A percentile compares a stretch with the other conserved stretches of the same genome.
Conservation (phyloP, 2,113 vertebrate genomes). For the Menura novaehollandiae region DNA sequence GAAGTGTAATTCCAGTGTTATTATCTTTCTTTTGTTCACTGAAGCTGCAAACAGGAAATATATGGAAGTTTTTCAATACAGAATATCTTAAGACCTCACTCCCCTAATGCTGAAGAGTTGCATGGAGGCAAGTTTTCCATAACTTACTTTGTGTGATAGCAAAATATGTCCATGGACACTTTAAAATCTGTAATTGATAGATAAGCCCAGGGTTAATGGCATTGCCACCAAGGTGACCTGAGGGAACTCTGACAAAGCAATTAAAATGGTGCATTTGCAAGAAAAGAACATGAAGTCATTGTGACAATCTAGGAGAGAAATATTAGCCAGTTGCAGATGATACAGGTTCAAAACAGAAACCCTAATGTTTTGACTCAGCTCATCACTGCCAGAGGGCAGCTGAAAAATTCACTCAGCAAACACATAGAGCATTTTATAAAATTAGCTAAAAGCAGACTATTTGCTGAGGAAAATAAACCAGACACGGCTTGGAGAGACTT, state of each 20-base stretch:
- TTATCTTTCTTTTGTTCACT: not conserved
- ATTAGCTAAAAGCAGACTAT: constrained; percentile 28
- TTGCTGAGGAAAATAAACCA: constrained; percentile 14
- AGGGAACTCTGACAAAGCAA: constrained; percentile 36
- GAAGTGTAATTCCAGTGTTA: not conserved
- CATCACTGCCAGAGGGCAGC: constrained; percentile 25
- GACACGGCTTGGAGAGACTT: constrained; percentile 15
- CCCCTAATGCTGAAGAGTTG: not conserved
- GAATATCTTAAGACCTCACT: not conserved
- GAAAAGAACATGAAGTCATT: constrained; percentile 6
- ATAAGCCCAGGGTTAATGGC: constrained; percentile 40
- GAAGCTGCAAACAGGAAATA: not conserved
- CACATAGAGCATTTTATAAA: constrained; percentile 25
- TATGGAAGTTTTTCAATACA: not conserved
- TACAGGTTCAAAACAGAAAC: constrained; percentile 40
- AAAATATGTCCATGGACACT: not conserved
- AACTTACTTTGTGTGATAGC: not conserved
- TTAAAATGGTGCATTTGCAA: constrained; percentile 3
- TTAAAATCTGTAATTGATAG: constrained; percentile 33
- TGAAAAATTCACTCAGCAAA: constrained; percentile 43
- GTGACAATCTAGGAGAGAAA: not conserved
- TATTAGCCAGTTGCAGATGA: not conserved
- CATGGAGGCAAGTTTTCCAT: not conserved
- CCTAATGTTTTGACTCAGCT: constrained; percentile 54
- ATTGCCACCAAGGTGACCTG: constrained; percentile 8